Conservation (phyloP, 2,888 invertebrate genomes). For the Scaptomyza parva region DNA sequence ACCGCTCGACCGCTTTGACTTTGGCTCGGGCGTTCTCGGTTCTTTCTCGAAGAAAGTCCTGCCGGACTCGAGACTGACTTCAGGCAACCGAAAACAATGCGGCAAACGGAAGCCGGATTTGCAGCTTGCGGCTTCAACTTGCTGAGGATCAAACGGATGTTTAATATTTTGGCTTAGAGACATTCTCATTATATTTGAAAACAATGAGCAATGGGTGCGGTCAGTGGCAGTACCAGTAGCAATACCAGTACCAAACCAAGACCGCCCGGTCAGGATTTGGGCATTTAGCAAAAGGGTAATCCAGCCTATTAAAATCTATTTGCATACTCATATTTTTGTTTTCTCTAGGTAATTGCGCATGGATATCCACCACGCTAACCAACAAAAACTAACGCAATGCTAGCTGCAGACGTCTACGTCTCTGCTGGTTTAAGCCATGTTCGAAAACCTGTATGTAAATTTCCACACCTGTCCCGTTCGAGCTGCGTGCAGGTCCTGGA, state of each 20-base stretch:
- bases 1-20: conserved; percentile 74
- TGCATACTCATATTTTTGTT: conserved; percentile 82
- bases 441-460: conserved; percentile 32
- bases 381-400: conserved; percentile 61
- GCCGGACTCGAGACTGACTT: conserved; percentile 52
- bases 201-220: conserved; percentile 55
- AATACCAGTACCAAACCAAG: conserved; percentile 5
- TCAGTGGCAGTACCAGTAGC: neutral
- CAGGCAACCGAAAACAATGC: conserved; percentile 57
- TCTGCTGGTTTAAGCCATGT: conserved; percentile 44
- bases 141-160: conserved; percentile 71
- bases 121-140: conserved; percentile 39
- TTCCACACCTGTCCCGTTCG: conserved; percentile 54
- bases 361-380: conserved; percentile 81
- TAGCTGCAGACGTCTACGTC: conserved; percentile 42
- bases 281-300: conserved; percentile 80
- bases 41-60: neutral
- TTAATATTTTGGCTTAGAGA: conserved; percentile 83
- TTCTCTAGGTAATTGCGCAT: conserved; percentile 82
- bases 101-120: conserved; percentile 76
- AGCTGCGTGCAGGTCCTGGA: conserved; percentile 12
- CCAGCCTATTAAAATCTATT: conserved; percentile 83
- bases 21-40: conserved; percentile 32
- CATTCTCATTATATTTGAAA: conserved; percentile 81
- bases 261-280: conserved; percentile 64